Evolutionary conservation across 2,113 vertebrate genomes (phyloP), one percentile per base, ranked within the genome.

Genomic region (Spilogale gracilis): DNA sequence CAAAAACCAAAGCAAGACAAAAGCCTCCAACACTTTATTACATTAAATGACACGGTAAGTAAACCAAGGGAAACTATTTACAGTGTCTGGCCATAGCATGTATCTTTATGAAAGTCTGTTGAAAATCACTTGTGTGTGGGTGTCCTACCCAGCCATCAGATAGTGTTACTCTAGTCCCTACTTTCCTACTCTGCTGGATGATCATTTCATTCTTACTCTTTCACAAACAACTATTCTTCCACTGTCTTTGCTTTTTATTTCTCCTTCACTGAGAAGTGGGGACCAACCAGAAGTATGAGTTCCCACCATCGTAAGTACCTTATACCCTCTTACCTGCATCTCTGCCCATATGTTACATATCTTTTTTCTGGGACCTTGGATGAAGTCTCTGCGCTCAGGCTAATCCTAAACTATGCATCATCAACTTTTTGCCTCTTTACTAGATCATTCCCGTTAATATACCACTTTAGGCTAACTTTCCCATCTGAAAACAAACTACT

Each of bases 1-100:
- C 21, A 9, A 69, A 32, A 69, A 38, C 67, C 13, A 67, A 38
- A 38, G 7, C 3, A 69, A n/a, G 38, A 69, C 32, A 18, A 69
- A 69, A 63, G 27, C 12, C 4, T 9, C 14, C 50, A n/a, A 79
- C 67, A 1, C 38, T 48, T 88, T n/a, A 79, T 94, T 88, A 82
- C 14, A 90, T 54, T 86, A 95, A 95, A 48, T 83, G 43, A 27
- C 23, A 87, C 85, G 92, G 61, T 84, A 79, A 85, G 61, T 69
- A 87, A 93, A 80, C 54, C 67, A 73, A 84, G n/a, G 52, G 71
- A 79, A 94, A 58, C 45, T 32, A 48, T 76, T 93, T 86, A 27
- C 9, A 88, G 11, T 23, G 50, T 79, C 32, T 69, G 43, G 76
- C 79, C 65, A n/a, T 71, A 60, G 50, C 80, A 74, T 20, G 54